A percentile compares a stretch with the other conserved stretches of the same genome.
phyloP scores from a whole-genome alignment of 2,797 vertebrate species.

The Emydoidea blandingii region DNA sequence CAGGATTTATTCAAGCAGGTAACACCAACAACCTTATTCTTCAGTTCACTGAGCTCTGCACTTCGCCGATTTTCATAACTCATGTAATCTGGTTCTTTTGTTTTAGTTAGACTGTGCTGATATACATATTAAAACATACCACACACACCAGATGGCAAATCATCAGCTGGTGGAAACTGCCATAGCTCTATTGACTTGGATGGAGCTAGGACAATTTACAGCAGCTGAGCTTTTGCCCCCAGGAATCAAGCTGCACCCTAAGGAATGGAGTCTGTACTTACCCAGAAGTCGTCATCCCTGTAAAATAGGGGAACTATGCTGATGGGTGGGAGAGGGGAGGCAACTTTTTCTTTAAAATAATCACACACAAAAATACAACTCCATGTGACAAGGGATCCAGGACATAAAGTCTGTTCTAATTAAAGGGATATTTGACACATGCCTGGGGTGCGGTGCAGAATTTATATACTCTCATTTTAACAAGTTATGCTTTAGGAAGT shows the following conservation, averaged over 20 bases:
- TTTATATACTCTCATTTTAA: background rate
- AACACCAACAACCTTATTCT: background rate
- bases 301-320: background rate
- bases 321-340: accelerated
- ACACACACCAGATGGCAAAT: background rate
- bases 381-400: background rate
- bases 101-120: background rate
- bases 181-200: accelerated
- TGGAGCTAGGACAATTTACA: background rate
- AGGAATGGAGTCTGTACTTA: background rate
- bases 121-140: background rate
- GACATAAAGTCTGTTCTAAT: background rate
- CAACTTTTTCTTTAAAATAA: background rate
- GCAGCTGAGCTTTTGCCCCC: background rate
- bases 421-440: background rate
- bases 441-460: background rate
- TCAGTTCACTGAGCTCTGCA: background rate
- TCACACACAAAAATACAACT: background rate
- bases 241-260: background rate
- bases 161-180: background rate
- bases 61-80: background rate
- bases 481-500: background rate
- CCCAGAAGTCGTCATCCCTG: background rate
- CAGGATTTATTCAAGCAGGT: background rate
- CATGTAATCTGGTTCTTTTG: background rate